phyloP scores from a whole-genome alignment of 1,140 invertebrate genomes.

The Diorhabda carinulata region DNA sequence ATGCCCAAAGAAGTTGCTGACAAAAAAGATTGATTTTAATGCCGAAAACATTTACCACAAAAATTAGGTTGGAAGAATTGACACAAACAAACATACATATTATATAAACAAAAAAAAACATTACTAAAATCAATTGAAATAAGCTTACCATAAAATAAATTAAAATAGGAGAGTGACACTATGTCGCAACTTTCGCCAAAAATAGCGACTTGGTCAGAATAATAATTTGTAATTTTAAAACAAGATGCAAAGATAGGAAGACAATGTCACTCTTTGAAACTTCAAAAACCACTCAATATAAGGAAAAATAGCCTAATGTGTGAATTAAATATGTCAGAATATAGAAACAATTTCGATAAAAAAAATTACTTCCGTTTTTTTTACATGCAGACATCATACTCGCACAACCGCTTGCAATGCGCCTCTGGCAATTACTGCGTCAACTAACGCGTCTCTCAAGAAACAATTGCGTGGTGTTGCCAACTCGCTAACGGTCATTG shows the following conservation, averaged over 20 bases:
- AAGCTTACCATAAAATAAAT: not conserved
- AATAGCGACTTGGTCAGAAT: slow-evolving; percentile 6
- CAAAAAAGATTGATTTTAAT: too few species aligned
- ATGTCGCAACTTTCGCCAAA: slow-evolving; percentile 7
- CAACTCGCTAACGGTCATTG: not conserved
- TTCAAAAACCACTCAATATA: not conserved
- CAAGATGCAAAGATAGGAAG: not conserved
- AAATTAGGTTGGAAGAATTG: not conserved
- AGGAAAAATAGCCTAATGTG: not conserved
- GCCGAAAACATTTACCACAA: too few species aligned
- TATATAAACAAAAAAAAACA: not conserved
- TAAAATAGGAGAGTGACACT: slow-evolving; percentile 7
- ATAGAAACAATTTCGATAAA: not conserved
- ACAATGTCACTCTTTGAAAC: not conserved
- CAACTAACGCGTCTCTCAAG: not conserved
- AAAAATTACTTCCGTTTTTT: not conserved
- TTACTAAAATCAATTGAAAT: not conserved
- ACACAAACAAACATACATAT: not conserved
- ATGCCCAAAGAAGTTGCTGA: too few species aligned
- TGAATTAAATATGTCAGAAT: not conserved
- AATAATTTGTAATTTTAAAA: not conserved
- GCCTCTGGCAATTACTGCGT: not conserved
- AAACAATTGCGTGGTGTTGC: not conserved
- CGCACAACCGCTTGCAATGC: not conserved
- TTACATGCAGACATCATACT: not conserved